Evolutionary conservation across 2,888 invertebrate genomes (phyloP).

Genomic region (Rapana venosa): DNA sequence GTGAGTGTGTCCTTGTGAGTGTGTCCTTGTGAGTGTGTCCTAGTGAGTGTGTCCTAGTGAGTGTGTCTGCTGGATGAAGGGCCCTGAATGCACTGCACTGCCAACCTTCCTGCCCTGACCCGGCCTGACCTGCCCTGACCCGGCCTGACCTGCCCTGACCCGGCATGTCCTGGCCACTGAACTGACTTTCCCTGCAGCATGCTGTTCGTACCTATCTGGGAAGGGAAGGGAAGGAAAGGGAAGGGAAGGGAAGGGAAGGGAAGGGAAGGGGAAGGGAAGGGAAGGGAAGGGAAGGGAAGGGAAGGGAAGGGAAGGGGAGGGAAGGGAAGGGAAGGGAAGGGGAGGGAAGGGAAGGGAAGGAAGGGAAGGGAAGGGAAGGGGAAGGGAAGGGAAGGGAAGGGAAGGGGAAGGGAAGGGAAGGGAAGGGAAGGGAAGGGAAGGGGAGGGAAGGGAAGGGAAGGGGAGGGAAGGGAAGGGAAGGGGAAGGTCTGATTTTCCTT

Average conservation of each 20-base stretch:
- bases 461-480: neutral
- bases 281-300: neutral
- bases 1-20: no score
- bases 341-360: neutral
- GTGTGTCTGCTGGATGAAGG: no score
- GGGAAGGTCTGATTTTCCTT: neutral
- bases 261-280: neutral
- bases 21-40: no score
- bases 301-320: neutral
- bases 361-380: neutral
- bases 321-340: neutral
- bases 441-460: neutral
- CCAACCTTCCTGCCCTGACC: no score
- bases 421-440: neutral
- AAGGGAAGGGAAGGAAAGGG: constrained; percentile 7
- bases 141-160: no score
- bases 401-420: neutral
- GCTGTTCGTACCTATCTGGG: no score
- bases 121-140: no score
- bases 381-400: neutral
- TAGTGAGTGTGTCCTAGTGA: no score
- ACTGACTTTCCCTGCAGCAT: no score
- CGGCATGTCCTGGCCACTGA: no score
- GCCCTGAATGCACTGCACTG: no score
- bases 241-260: neutral